phyloP scores from a whole-genome alignment of 2,888 invertebrate species.

The Pseudoips prasinana region DNA sequence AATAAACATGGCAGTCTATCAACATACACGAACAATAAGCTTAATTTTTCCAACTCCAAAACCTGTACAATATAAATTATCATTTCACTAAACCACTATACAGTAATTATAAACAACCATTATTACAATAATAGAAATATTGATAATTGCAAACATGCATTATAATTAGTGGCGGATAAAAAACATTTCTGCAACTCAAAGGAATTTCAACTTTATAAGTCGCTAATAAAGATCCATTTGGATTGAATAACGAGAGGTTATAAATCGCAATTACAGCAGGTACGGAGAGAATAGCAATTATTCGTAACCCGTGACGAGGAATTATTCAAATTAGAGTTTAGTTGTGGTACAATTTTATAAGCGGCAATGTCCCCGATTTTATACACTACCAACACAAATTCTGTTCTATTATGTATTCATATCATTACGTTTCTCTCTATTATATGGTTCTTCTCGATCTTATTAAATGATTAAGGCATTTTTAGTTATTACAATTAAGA shows the following conservation, averaged over 20 bases:
- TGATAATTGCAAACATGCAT: constrained; percentile 6
- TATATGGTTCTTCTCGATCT: too few relatives aligned
- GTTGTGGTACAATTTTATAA: constrained; percentile 14
- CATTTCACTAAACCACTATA: constrained; percentile 17
- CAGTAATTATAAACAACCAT: constrained; percentile 10
- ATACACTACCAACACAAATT: too few relatives aligned
- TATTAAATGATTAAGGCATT: too few relatives aligned
- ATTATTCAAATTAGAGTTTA: constrained; percentile 49
- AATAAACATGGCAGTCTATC: too few relatives aligned
- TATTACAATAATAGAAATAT: constrained; percentile 5
- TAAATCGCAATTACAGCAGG: constrained; percentile 57
- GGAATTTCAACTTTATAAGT: constrained; percentile 7
- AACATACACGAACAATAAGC: constrained; percentile 1
- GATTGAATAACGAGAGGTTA: constrained; percentile 30
- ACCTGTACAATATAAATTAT: constrained; percentile 11
- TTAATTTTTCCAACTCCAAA: not conserved
- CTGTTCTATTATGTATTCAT: too few relatives aligned
- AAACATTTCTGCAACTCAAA: constrained; percentile 4
- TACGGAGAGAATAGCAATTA: constrained; percentile 45
- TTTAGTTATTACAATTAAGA: too few relatives aligned
- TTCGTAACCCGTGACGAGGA: constrained; percentile 47
- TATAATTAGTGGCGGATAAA: constrained; percentile 15
- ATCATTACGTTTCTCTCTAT: too few relatives aligned
- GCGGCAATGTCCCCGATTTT: too few relatives aligned
- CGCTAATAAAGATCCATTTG: constrained; percentile 12